Conservation (phyloP, 2,113 vertebrate species). For the Mesembrinibis cayennensis region DNA sequence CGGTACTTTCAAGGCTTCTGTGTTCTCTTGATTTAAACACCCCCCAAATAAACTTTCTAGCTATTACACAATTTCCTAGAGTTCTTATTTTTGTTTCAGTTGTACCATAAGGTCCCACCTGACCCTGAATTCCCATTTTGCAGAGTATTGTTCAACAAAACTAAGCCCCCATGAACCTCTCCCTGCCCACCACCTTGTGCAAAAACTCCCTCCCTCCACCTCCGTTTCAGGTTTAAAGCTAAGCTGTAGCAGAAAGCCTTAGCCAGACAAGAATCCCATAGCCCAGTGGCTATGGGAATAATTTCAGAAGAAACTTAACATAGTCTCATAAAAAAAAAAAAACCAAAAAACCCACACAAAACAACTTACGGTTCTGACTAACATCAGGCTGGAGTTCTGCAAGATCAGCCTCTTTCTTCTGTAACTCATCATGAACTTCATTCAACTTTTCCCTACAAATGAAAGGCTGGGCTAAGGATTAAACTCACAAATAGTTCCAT, state of each 20-base stretch:
- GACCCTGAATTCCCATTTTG: background rate
- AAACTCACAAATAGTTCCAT: background rate
- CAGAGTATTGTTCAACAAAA: background rate
- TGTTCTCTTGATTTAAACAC: background rate
- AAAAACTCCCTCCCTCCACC: background rate
- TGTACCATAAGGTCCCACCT: background rate
- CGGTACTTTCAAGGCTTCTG: background rate
- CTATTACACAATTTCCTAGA: background rate
- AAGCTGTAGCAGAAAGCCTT: background rate
- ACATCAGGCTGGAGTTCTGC: slow-evolving; percentile 92
- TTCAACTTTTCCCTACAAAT: slow-evolving; percentile 90
- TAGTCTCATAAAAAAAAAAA: background rate
- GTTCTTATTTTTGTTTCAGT: background rate
- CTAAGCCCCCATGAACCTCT: background rate
- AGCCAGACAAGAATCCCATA: background rate
- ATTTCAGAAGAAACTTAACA: background rate
- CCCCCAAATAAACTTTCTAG: background rate
- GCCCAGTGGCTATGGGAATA: background rate
- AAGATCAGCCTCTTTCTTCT: slow-evolving; percentile 95
- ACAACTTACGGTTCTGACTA: slow-evolving; percentile 80
- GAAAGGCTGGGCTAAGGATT: background rate
- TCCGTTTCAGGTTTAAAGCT: background rate
- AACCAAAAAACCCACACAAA: background rate
- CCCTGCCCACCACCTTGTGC: background rate
- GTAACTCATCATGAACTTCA: slow-evolving; percentile 93